A percentile compares a stretch with the other conserved stretches of the same genome.
Evolutionary conservation across 2,888 invertebrate species (phyloP).

Genomic region (Galerucella pusilla): DNA sequence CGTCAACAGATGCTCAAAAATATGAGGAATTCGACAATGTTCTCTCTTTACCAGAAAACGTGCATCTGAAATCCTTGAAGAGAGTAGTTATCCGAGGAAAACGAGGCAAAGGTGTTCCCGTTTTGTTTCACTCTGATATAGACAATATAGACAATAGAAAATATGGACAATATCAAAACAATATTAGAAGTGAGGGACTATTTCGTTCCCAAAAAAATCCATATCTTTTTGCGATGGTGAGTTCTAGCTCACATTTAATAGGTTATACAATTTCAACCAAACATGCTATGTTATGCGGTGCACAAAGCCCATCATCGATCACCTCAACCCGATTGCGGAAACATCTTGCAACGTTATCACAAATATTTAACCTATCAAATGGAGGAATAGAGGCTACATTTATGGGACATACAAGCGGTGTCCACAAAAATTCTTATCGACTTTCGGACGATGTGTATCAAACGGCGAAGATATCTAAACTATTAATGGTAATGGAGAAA

Average conservation of each 20-base stretch:
- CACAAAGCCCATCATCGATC: slow-evolving; percentile 42
- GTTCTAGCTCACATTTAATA: not conserved
- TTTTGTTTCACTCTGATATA: not conserved
- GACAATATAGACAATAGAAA: not conserved
- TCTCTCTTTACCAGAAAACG: not conserved
- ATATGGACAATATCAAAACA: not conserved
- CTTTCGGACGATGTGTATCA: slow-evolving; percentile 37
- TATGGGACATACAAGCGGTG: slow-evolving; percentile 47
- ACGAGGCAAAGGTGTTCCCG: not conserved
- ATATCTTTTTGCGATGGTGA: slow-evolving; percentile 2
- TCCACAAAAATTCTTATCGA: slow-evolving; percentile 41
- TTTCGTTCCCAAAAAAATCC: not conserved
- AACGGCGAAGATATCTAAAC: slow-evolving; percentile 27
- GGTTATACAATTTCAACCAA: slow-evolving; percentile 47
- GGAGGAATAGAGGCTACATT: slow-evolving; percentile 41
- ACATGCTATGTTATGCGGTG: slow-evolving; percentile 44
- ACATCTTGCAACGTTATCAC: slow-evolving; percentile 41
- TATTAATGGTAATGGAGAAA: slow-evolving; percentile 40
- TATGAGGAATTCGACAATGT: slow-evolving; percentile 14
- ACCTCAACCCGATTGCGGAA: slow-evolving; percentile 44
- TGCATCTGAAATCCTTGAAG: not conserved
- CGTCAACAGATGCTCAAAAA: not conserved
- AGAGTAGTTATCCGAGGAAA: slow-evolving; percentile 5
- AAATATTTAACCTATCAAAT: not conserved
- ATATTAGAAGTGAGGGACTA: not conserved